Evolutionary conservation across 2,113 vertebrate species (phyloP).

Genomic region (Leiothrix lutea): DNA sequence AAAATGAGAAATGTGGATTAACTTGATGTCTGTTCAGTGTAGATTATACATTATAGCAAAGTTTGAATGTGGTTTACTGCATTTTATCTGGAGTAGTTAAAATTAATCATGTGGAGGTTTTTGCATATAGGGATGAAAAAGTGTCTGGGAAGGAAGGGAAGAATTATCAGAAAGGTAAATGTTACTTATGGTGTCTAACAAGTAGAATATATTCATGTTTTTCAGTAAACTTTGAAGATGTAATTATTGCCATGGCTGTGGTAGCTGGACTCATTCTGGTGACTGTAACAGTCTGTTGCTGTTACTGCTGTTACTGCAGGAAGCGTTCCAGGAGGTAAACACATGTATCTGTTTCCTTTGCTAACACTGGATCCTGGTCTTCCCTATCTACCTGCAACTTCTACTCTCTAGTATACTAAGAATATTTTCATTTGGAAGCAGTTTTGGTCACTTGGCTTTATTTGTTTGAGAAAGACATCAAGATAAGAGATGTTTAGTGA

Average conservation of each 20-base stretch:
- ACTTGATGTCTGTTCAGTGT: background rate
- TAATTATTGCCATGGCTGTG: conserved; percentile 82
- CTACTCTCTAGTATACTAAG: background rate
- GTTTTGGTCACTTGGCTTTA: background rate
- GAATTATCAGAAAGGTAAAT: background rate
- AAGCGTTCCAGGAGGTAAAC: conserved; percentile 68
- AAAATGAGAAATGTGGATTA: background rate
- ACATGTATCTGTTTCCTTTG: background rate
- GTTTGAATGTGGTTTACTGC: background rate
- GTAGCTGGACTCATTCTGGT: conserved; percentile 75
- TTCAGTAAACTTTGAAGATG: conserved; percentile 86
- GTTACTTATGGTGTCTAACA: background rate
- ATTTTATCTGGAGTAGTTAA: background rate
- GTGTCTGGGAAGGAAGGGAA: background rate
- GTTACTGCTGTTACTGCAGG: conserved; percentile 82
- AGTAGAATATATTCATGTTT: conserved; percentile 13
- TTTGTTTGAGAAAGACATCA: background rate
- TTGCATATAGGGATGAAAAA: background rate
- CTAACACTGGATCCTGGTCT: background rate
- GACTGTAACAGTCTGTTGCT: conserved; percentile 75
- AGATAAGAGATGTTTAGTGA: background rate
- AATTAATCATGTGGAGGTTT: background rate
- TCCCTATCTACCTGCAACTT: background rate
- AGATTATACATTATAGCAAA: background rate
- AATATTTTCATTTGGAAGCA: background rate